Evolutionary conservation across 2,888 invertebrate genomes (phyloP), one percentile per base, ranked within the genome.

Genomic region (Zhuqinia jingwanae): DNA sequence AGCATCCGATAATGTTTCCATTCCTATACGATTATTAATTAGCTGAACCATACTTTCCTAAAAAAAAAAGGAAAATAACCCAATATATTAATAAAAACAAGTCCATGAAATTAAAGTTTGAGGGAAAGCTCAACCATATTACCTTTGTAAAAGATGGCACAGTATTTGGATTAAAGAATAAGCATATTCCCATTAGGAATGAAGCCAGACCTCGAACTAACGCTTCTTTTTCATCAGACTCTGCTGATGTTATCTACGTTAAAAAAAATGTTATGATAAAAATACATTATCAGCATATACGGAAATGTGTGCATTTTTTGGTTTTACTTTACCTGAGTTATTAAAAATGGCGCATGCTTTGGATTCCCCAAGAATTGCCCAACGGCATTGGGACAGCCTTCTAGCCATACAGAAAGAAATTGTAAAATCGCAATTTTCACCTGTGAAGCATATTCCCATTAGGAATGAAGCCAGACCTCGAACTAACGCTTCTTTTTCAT

Each of bases 391-490:
- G 96, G 95, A 92, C 98, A 98, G 92, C 96, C 94, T 10, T 96
- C 94, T 92, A 97, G 93, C 99, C 99, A 99, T 85, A 95, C 95
- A 13, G 96, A 95, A 42, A 99, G 93, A 88, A 99, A 93, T 95
- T 98, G 98, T 68, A 99, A 93, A 3, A 99, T 94, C 0, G 97
- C 98, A 73, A 99, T 95, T 94, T 96, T 95, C 47, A 96, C 95
- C 92, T 97, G 97, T 47, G 96, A 92, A 95, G 92, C 98, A 98
- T 79, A 99, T 94, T 0, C 98, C 99, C 92, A 99, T 95, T 1
- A 99, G 94, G 92, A 99, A 97, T 0, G 99, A 98, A 92, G 97
- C 96, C 89, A 98, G 94, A 1, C 97, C 97, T 92, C 97, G 96
- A 56, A 98, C 94, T 27, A 99, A 93, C 92, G 95, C 95, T 92